phyloP scores from a whole-genome alignment of 1,140 invertebrate species.

The Drosophila jambulina region DNA sequence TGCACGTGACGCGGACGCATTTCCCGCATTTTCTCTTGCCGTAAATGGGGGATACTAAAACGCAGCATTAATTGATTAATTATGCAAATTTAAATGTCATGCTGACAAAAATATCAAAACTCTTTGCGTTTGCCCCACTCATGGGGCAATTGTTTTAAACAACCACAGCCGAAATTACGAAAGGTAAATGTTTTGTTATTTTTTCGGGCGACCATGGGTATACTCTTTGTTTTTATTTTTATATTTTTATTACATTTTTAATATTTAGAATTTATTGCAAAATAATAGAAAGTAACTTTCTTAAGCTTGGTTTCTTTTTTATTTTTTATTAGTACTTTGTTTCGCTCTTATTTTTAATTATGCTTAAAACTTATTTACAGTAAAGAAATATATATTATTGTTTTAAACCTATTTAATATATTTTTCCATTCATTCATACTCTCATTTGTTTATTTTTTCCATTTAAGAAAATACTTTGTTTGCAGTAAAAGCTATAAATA shows the following conservation, averaged over 20 bases:
- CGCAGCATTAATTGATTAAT: constrained; percentile 78
- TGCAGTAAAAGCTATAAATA: background rate
- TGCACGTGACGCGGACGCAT: constrained; percentile 61
- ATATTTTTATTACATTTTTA: background rate
- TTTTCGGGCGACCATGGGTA: background rate
- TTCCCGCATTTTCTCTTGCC: background rate
- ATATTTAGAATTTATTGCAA: background rate
- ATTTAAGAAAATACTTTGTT: background rate
- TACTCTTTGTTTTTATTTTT: background rate
- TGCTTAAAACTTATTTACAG: background rate
- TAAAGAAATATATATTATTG: background rate
- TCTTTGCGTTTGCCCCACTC: background rate
- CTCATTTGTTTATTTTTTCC: background rate
- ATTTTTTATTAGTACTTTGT: background rate
- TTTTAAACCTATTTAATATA: background rate
- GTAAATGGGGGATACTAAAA: constrained; percentile 37
- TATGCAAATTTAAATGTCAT: constrained; percentile 69
- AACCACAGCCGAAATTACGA: constrained; percentile 14
- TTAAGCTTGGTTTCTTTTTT: background rate
- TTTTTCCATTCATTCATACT: no score
- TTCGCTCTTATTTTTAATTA: background rate
- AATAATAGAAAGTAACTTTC: background rate
- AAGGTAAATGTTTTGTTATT: constrained; percentile 1
- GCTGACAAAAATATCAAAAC: constrained; percentile 46
- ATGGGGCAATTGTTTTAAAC: constrained; percentile 6